Evolutionary conservation across 2,888 invertebrate species (phyloP).

Genomic region (Pachycephus smyrnensis): DNA sequence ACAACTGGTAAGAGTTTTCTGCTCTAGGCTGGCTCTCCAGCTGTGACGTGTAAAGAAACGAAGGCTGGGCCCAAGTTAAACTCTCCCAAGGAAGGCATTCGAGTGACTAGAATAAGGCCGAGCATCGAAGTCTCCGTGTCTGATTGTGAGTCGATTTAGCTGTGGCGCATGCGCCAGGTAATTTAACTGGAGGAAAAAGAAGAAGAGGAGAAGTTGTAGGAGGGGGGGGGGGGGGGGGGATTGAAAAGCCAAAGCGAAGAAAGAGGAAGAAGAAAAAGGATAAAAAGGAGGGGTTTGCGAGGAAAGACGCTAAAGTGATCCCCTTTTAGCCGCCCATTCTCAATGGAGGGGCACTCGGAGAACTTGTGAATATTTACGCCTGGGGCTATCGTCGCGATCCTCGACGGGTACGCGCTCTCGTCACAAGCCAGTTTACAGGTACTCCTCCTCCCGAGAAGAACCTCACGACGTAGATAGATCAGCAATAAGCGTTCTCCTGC

Average conservation of each 20-base stretch:
- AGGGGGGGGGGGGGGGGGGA: conserved; percentile 16
- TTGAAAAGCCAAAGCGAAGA: not conserved
- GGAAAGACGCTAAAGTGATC: conserved; percentile 21
- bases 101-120: no score
- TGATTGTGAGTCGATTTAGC: no score
- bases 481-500: conserved; percentile 23
- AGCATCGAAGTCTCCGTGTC: no score
- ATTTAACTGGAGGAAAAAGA: not conserved
- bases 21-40: no score
- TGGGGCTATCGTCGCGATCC: conserved; percentile 20
- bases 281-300: conserved; percentile 9
- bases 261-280: conserved; percentile 5
- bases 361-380: conserved; percentile 13
- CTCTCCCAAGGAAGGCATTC: no score
- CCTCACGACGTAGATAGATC: conserved; percentile 26
- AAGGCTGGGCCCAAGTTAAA: no score
- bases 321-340: conserved; percentile 8
- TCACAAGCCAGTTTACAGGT: conserved; percentile 24
- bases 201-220: not conserved
- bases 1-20: no score
- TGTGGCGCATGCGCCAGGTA: no score
- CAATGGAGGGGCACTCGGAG: conserved; percentile 22
- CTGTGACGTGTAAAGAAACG: no score
- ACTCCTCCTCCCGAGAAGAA: conserved; percentile 15
- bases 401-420: conserved; percentile 37